Evolutionary conservation across 2,797 vertebrate species (phyloP).

Genomic region (Astyanax mexicanus): DNA sequence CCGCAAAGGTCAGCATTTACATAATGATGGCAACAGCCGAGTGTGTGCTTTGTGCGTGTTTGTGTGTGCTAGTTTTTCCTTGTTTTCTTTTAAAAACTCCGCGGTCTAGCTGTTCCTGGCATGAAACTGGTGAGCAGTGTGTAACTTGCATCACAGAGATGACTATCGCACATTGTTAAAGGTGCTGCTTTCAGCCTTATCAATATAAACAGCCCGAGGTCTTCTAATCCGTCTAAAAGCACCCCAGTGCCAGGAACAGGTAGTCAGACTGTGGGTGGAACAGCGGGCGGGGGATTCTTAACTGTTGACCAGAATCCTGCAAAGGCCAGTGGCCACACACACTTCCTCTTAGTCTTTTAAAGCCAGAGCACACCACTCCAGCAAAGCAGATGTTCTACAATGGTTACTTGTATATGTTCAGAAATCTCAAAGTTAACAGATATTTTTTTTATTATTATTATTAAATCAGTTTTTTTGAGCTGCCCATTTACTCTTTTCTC

Average conservation of each 20-base stretch:
- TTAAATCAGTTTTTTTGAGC: too few species aligned
- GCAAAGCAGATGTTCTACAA: neutral
- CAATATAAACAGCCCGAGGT: constrained; percentile 10
- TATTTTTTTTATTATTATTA: neutral
- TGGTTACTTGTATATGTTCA: neutral
- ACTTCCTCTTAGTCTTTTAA: constrained; percentile 9
- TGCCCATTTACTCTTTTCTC: neutral
- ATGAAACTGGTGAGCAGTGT: neutral
- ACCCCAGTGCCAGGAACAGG: constrained; percentile 7
- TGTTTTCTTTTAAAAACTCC: neutral
- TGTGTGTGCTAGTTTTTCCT: neutral
- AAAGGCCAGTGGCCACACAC: neutral
- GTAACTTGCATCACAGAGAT: constrained; percentile 18
- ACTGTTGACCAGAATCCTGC: neutral
- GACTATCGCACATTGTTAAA: neutral
- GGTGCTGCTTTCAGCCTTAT: neutral
- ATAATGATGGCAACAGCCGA: neutral
- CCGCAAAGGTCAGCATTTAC: constrained; percentile 14
- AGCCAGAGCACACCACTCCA: neutral
- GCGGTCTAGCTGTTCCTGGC: neutral
- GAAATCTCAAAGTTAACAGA: too few species aligned
- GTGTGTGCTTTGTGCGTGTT: neutral
- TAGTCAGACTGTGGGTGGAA: constrained; percentile 8
- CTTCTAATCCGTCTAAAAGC: neutral
- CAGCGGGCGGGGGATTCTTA: neutral